These are phyloP conservation scores for Actinia equina DNA, from an alignment of 64 coral and sea anemone genomes.

Conservation along the genomic window DNA sequence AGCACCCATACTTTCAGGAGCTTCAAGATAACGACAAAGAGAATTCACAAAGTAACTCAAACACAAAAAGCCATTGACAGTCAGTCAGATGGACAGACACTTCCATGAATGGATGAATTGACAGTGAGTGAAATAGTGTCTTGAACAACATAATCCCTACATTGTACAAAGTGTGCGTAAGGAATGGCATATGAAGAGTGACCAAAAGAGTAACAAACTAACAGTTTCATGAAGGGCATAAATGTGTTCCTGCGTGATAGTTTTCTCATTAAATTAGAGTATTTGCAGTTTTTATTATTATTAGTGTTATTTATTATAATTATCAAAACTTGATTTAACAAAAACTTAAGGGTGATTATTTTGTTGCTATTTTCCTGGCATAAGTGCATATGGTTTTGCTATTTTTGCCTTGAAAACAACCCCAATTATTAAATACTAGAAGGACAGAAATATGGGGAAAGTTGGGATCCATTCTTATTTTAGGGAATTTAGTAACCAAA, in stretches of 20 bases:
- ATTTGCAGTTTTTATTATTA: background rate
- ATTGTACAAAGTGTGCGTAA: background rate
- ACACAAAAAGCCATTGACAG: conserved; percentile 19
- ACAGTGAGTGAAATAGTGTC: background rate
- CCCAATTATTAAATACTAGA: background rate
- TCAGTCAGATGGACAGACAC: background rate
- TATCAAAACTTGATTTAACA: background rate
- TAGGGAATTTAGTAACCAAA: too few relatives aligned
- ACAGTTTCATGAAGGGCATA: background rate
- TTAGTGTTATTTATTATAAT: conserved; percentile 4
- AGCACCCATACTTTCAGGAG: conserved; percentile 62
- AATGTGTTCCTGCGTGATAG: background rate
- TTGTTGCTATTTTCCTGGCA: background rate
- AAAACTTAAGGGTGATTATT: background rate
- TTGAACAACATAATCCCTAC: background rate
- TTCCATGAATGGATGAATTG: background rate
- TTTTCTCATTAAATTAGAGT: background rate
- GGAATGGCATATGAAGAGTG: background rate
- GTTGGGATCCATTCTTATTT: too few relatives aligned
- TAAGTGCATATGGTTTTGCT: background rate
- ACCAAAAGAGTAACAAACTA: background rate
- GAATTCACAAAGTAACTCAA: conserved; percentile 58
- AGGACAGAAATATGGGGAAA: background rate
- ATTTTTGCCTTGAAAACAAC: background rate
- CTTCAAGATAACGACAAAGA: conserved; percentile 77